Base-by-base conservation (phyloP, 1,140 invertebrate species). In the Aleiodes sp. region DNA sequence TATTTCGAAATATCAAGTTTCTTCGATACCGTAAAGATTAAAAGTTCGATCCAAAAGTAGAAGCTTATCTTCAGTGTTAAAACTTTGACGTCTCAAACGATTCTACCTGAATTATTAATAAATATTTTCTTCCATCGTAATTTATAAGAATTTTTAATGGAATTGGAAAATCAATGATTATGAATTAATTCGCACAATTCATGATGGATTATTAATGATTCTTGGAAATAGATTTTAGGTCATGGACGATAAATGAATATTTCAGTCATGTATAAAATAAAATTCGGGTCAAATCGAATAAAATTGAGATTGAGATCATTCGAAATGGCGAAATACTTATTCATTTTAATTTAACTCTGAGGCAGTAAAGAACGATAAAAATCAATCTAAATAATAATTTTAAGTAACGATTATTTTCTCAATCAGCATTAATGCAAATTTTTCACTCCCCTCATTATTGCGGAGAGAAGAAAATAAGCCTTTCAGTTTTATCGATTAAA, bases 401-500 rank as follows among this genome's bases (percentile, higher is more conserved):
- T 24, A 52, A 52, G 21, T 52, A 52, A n/a, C n/a, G n/a, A n/a
- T n/a, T n/a, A n/a, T n/a, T 41, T 52, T 52, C 1, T 10, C 46
- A 52, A 52, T 21, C 46, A 16, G 26, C 26, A 24, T 24, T 24
- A 52, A 52, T 52, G 46, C 46, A 52, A 52, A 52, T 52, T 52
- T 21, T n/a, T n/a, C n/a, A n/a, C n/a, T 52, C 12, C 16, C 46
- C 26, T 52, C 46, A 52, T 52, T 67, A 14, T 57, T 28, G 29
- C 2, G 14, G 19, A 16, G 33, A 6, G 4, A 46, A 21, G 19
- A 12, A 12, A 41, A 43, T 41, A 33, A 16, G 29, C 41, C 39
- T 21, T 24, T 21, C 26, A 52, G 46, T 52, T 29, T 41, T 62
- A 68, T 68, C 59, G 66, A 68, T 62, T 62, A 68, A 19, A n/a